Conservation (phyloP, 2,888 invertebrate species). For the Dinocampus coccinellae region DNA sequence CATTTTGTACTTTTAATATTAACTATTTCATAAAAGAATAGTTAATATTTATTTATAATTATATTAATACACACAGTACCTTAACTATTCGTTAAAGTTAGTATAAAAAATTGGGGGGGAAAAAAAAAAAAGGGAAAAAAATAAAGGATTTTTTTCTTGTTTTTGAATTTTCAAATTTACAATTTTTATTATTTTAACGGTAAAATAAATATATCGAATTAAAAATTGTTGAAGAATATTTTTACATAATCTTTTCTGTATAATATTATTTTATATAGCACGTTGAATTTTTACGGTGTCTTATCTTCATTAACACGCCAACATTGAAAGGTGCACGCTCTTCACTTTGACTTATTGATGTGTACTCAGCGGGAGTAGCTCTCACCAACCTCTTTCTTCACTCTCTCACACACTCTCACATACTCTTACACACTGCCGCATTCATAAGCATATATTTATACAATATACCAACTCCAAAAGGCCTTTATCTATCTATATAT, state of each 20-base stretch:
- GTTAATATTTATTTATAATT: too few relatives aligned
- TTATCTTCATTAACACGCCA: conserved; percentile 41
- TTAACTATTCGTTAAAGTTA: too few relatives aligned
- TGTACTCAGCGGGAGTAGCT: neutral
- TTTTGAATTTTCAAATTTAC: too few relatives aligned
- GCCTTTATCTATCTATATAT: conserved; percentile 49
- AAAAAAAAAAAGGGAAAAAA: too few relatives aligned
- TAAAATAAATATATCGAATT: too few relatives aligned
- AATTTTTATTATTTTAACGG: too few relatives aligned
- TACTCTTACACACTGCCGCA: neutral
- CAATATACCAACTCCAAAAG: neutral
- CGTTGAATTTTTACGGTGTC: conserved; percentile 6
- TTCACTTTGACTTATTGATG: neutral
- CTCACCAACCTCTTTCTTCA: conserved; percentile 22
- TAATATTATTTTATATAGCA: too few relatives aligned
- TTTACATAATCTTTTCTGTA: too few relatives aligned
- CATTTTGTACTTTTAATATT: neutral
- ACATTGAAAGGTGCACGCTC: neutral
- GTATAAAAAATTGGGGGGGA: too few relatives aligned
- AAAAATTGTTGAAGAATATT: neutral
- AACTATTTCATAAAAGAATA: too few relatives aligned
- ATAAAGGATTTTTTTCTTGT: too few relatives aligned
- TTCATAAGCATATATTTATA: neutral
- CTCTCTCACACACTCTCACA: neutral
- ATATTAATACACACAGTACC: too few relatives aligned